A percentile compares a stretch with the other conserved stretches of the same genome.
Conservation (phyloP, 2,113 vertebrate genomes). For the Piprites chloris region DNA sequence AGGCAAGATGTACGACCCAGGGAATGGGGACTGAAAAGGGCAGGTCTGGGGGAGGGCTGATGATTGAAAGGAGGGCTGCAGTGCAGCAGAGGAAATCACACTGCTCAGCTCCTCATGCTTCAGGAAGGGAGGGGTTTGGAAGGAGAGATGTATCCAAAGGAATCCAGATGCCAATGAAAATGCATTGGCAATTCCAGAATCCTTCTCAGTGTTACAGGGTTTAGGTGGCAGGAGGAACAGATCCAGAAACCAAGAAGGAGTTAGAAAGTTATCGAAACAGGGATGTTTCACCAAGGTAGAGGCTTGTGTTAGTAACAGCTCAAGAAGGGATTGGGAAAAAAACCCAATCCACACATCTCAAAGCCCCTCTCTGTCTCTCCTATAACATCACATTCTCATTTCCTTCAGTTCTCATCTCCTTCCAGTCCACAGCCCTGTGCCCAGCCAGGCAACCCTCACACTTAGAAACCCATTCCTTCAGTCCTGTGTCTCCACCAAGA, state of each 20-base stretch:
- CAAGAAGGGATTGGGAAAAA: background rate
- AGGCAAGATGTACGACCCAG: slow-evolving; percentile 24
- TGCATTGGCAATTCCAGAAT: background rate
- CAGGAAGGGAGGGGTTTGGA: background rate
- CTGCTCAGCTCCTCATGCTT: background rate
- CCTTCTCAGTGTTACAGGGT: accelerated
- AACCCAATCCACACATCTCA: background rate
- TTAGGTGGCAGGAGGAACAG: background rate
- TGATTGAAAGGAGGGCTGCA: background rate
- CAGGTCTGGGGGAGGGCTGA: slow-evolving; percentile 18
- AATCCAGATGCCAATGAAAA: background rate
- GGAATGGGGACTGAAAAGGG: slow-evolving; percentile 63
- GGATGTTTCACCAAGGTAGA: background rate
- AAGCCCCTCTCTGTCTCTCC: background rate
- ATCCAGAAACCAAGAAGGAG: background rate
- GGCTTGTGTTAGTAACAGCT: background rate
- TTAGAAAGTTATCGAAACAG: background rate
- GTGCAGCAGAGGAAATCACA: background rate
- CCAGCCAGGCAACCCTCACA: background rate
- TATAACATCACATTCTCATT: background rate
- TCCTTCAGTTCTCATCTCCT: background rate
- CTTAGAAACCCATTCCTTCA: background rate
- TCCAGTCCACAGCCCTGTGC: background rate
- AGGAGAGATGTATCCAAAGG: background rate
- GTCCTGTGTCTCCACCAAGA: background rate